Conservation (phyloP, 2,888 invertebrate species). For the Drosophila kuntzei region DNA sequence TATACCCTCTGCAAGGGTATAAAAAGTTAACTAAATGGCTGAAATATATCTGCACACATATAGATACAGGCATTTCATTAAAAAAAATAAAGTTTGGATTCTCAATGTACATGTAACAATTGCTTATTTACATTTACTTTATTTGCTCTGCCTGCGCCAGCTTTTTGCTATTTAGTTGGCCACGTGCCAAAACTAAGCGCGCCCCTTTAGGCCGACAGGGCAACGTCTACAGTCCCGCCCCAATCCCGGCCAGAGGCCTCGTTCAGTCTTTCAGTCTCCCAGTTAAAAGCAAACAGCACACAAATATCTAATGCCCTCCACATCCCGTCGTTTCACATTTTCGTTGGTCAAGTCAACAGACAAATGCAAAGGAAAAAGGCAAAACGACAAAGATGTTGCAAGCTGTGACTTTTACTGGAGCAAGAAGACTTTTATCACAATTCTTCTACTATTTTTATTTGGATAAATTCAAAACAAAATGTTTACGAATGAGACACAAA, state of each 20-base stretch:
- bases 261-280: conserved; percentile 23
- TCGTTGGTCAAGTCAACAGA: conserved; percentile 43
- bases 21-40: conserved; percentile 41
- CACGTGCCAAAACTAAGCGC: conserved; percentile 39
- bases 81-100: conserved; percentile 15
- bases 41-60: conserved; percentile 7
- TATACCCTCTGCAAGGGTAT: background rate
- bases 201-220: conserved; percentile 3
- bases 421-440: background rate
- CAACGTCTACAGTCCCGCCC: conserved; percentile 37
- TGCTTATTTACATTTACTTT: conserved; percentile 53
- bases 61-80: conserved; percentile 29
- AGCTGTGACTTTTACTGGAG: background rate
- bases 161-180: conserved; percentile 44
- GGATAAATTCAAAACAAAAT: background rate
- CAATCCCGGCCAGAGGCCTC: conserved; percentile 17
- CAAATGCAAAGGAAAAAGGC: conserved; percentile 20
- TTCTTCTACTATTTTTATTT: background rate
- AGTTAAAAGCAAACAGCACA: conserved; percentile 35
- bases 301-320: conserved; percentile 23
- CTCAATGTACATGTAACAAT: conserved; percentile 41
- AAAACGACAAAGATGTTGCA: conserved; percentile 21
- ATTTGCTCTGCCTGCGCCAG: conserved; percentile 16
- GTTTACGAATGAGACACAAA: background rate
- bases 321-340: conserved; percentile 41